phyloP scores from a whole-genome alignment of 2,888 invertebrate species.

The Sphaerophoria rueppellii region DNA sequence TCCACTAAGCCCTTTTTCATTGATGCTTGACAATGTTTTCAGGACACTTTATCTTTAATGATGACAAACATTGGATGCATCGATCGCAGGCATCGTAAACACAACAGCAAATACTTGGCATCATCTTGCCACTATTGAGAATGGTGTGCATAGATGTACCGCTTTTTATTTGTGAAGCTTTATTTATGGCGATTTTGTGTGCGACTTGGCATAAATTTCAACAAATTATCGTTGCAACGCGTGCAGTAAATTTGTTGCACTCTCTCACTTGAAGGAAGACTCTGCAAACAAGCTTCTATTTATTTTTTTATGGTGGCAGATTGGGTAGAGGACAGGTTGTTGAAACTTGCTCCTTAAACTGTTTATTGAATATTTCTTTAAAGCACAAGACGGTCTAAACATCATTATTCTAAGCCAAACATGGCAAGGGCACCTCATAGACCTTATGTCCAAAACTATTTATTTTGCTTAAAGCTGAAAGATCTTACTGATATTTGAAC shows the following conservation, averaged over 20 bases:
- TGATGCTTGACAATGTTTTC: not conserved
- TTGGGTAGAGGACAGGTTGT: not conserved
- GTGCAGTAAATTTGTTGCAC: slow-evolving; percentile 71
- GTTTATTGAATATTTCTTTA: not conserved
- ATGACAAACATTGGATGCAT: slow-evolving; percentile 43
- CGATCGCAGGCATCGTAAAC: slow-evolving; percentile 41
- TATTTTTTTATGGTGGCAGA: not conserved
- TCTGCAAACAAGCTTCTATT: slow-evolving; percentile 32
- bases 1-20: not conserved
- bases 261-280: not conserved
- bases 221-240: slow-evolving; percentile 68
- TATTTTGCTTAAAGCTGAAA: too few relatives aligned
- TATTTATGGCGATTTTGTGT: slow-evolving; percentile 69
- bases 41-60: slow-evolving; percentile 17
- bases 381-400: too few relatives aligned
- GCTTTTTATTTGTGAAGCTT: slow-evolving; percentile 7
- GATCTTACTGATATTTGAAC: too few relatives aligned
- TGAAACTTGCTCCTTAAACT: not conserved
- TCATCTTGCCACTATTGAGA: slow-evolving; percentile 31
- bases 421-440: too few relatives aligned
- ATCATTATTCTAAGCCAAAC: too few relatives aligned
- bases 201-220: slow-evolving; percentile 61
- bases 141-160: not conserved
- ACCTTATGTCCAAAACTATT: too few relatives aligned
- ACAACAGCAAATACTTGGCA: slow-evolving; percentile 13